Percentiles rank a stretch among this genome's conserved stretches.
These are phyloP conservation scores for Erebia aethiops DNA, from an alignment of 2,888 invertebrate species.

Conservation along the genomic window DNA sequence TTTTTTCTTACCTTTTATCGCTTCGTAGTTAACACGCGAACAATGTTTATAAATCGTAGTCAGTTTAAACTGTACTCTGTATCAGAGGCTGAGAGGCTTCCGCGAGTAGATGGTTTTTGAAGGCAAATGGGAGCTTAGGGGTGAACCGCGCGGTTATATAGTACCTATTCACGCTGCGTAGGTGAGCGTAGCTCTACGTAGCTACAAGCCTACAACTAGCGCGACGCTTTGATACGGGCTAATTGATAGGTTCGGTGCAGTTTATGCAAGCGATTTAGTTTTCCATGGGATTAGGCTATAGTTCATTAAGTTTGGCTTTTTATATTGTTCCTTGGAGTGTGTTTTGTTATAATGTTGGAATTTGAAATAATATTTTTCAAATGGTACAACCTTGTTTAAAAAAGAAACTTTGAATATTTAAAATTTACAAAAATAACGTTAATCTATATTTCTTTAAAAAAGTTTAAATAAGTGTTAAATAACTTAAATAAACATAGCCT, in stretches of 20 bases:
- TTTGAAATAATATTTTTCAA: no score
- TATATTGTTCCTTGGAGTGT: not conserved
- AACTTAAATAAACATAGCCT: no score
- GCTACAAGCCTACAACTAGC: constrained; percentile 49
- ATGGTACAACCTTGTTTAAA: no score
- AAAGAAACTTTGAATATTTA: no score
- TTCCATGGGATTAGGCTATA: constrained; percentile 17
- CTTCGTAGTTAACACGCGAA: constrained; percentile 2
- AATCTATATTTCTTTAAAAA: no score
- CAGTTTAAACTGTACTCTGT: not conserved
- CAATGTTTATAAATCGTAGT: not conserved
- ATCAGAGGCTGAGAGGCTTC: constrained; percentile 44
- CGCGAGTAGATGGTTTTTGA: constrained; percentile 56
- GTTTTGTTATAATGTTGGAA: no score
- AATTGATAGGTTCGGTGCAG: constrained; percentile 30
- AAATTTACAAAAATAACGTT: no score
- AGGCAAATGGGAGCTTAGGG: constrained; percentile 70
- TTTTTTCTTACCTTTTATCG: constrained; percentile 14
- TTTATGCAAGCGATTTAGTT: constrained; percentile 31
- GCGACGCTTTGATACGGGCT: constrained; percentile 24
- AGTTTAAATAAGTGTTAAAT: no score
- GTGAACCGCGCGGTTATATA: constrained; percentile 67
- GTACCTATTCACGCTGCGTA: constrained; percentile 51
- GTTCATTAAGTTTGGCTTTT: not conserved
- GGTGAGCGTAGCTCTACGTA: constrained; percentile 47